phyloP scores from a whole-genome alignment of 2,113 vertebrate species.

The Gopherus evgoodei region DNA sequence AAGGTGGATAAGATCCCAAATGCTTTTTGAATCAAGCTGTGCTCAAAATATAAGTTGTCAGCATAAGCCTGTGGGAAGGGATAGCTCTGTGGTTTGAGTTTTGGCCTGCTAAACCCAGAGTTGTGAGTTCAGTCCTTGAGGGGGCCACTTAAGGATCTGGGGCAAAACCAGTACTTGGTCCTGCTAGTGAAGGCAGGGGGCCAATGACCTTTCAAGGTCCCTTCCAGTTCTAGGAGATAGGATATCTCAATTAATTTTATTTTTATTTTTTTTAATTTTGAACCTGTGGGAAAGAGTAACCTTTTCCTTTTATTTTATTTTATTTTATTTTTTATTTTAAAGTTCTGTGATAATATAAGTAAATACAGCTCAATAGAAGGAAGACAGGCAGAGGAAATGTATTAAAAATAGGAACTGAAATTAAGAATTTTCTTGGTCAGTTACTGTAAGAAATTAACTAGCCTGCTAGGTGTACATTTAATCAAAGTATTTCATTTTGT shows the following conservation, averaged over 20 bases:
- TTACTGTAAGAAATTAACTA: neutral
- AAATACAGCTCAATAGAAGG: neutral
- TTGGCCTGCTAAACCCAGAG: no score
- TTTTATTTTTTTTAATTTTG: no score
- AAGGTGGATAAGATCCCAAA: neutral
- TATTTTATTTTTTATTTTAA: neutral
- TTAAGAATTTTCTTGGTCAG: neutral
- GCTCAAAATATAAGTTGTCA: neutral
- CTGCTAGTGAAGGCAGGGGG: no score
- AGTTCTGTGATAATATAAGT: neutral
- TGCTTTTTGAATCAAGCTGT: neutral
- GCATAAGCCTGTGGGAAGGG: neutral
- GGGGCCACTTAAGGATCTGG: no score
- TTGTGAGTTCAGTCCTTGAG: no score
- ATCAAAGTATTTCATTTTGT: neutral
- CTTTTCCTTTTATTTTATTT: neutral
- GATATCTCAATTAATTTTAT: no score
- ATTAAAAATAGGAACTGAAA: neutral
- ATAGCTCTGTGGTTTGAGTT: neutral
- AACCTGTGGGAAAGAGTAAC: neutral
- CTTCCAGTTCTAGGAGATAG: no score
- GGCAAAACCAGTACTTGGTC: no score
- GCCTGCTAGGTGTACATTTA: neutral
- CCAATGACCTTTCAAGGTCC: no score
- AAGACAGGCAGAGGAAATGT: neutral